A percentile compares a stretch with the other conserved stretches of the same genome.
Conservation (phyloP, 2,888 invertebrate species). For the Andrena praecox region DNA sequence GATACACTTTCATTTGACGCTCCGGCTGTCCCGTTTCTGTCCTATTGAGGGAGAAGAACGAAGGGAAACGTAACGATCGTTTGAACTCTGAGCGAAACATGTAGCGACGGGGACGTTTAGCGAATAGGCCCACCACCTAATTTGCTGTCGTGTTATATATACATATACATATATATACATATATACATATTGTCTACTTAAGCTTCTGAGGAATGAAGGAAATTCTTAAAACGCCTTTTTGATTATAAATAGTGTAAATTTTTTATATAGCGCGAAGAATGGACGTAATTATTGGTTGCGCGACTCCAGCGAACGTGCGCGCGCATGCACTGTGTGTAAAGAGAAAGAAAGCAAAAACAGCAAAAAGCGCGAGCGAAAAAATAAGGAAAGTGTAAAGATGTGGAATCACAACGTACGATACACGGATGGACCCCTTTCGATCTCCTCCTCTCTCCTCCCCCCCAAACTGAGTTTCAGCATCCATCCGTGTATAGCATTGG, state of each 20-base stretch:
- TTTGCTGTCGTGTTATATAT: conserved; percentile 73
- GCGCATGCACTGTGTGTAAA: conserved; percentile 80
- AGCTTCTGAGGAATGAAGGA: conserved; percentile 69
- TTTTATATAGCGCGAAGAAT: conserved; percentile 83
- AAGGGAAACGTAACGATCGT: conserved; percentile 13
- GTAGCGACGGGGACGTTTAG: conserved; percentile 73
- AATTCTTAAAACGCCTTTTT: conserved; percentile 81
- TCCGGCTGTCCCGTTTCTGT: conserved; percentile 31
- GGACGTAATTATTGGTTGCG: conserved; percentile 75
- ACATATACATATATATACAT: conserved; percentile 31
- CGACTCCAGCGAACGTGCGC: conserved; percentile 65
- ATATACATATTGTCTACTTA: conserved; percentile 72
- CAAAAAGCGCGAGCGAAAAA: conserved; percentile 11
- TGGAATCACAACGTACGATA: conserved; percentile 59
- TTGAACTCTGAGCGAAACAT: neutral
- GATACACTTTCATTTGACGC: conserved; percentile 52
- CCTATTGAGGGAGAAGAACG: neutral
- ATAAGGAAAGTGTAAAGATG: conserved; percentile 30
- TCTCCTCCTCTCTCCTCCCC: conserved; percentile 31
- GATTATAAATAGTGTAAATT: conserved; percentile 85
- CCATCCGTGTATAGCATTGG: neutral
- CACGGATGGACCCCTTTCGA: conserved; percentile 65
- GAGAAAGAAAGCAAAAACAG: conserved; percentile 33
- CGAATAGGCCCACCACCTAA: conserved; percentile 72
- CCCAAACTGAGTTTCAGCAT: neutral